Evolutionary conservation across 2,113 vertebrate species (phyloP), one percentile per base, ranked within the genome.

Genomic region (Cairina moschata): DNA sequence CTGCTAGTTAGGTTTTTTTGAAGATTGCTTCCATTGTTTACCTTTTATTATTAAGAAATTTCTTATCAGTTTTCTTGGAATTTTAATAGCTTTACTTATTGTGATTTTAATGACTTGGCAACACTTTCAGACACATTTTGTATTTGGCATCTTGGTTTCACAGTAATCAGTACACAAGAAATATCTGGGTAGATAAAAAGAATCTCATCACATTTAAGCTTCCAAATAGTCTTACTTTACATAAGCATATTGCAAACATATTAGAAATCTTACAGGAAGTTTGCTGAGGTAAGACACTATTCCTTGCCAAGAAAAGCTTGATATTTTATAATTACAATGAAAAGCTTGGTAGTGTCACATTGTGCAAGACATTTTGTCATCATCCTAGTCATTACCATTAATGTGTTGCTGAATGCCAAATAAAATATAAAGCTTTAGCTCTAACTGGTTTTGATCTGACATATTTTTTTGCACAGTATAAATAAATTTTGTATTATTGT

Each of bases 131-230:
- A 88, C 42, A 40, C 11, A 68, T 60, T 92, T 84, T 72, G 5
- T 75, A 32, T 86, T 40, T 89, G 78, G 76, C 74, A 92, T 77
- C 88, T 38, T 40, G 94, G 28, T 80, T 59, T 68, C 69, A 48
- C 60, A 54, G 42, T 40, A 63, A 68, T 93, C 60, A 32, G 38
- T 8, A 32, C 56, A 40, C 11, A 18, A 62, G 56, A 78, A 90
- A 31, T 75, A 90, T 74, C 77, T 93, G 54, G 76, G 56, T 60
- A 94, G 60, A 94, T 86, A 29, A 91, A 86, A 59, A 81, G 52
- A 67, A 50, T 60, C 52, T 72, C 80, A 73, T 86, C 86, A 44
- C 73, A 26, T 72, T 79, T 65, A 65, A 67, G 52, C 46, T 73
- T 88, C 60, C 50, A 18, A 22, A 15, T 28, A 42, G 48, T 22